Evolutionary conservation across 1,140 invertebrate genomes (phyloP).

Genomic region (Drosophila chauvacae): DNA sequence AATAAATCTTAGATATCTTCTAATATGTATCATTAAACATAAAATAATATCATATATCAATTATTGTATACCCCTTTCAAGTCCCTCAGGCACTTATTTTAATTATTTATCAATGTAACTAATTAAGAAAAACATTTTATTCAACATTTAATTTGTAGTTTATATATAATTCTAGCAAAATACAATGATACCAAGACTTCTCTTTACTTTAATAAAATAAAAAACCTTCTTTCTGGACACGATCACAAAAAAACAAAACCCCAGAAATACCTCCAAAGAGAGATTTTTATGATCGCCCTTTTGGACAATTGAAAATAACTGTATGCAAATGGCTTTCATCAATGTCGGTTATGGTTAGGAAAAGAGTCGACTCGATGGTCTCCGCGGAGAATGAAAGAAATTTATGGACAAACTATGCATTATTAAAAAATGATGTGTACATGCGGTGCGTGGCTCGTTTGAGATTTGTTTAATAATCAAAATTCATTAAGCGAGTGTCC

Average conservation of each 20-base stretch:
- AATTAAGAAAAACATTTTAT: neutral
- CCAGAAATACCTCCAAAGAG: neutral
- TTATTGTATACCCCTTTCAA: no score
- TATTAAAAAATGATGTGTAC: conserved; percentile 83
- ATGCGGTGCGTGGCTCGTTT: conserved; percentile 67
- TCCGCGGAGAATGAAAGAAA: conserved; percentile 62
- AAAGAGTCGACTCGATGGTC: neutral
- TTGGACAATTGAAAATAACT: conserved; percentile 17
- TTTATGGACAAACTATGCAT: conserved; percentile 83
- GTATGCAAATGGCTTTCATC: conserved; percentile 19
- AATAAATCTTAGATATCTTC: neutral
- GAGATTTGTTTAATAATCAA: conserved; percentile 78
- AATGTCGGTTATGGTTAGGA: conserved; percentile 12
- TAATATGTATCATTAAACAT: no score
- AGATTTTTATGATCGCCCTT: conserved; percentile 1
- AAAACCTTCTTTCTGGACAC: neutral
- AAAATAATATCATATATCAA: no score
- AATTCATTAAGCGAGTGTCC: conserved; percentile 70
- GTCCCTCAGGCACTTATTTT: neutral
- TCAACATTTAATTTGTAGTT: neutral
- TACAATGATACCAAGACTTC: neutral
- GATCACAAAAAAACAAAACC: neutral
- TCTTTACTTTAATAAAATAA: neutral
- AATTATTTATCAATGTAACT: neutral
- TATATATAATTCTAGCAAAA: neutral